Evolutionary conservation across 2,888 invertebrate species (phyloP).

Genomic region (Nomada fucata): DNA sequence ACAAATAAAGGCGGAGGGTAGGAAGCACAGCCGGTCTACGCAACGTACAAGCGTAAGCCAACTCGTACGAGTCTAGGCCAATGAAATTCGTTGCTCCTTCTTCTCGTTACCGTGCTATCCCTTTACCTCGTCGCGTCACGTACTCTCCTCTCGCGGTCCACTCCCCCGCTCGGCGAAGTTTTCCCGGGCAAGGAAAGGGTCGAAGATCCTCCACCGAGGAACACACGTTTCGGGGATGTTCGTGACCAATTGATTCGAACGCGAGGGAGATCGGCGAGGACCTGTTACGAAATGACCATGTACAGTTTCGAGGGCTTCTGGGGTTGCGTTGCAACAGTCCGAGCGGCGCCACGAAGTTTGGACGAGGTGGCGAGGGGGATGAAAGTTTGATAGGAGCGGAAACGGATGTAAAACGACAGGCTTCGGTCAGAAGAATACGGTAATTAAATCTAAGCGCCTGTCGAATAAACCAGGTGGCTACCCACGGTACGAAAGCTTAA

Average conservation of each 20-base stretch:
- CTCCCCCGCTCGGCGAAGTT: neutral
- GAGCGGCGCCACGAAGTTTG: neutral
- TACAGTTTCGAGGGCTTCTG: neutral
- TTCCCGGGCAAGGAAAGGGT: neutral
- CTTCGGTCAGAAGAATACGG: neutral
- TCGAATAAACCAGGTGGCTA: no score
- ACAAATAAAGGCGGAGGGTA: slow-evolving; percentile 64
- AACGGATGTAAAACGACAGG: neutral
- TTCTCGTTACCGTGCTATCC: slow-evolving; percentile 31
- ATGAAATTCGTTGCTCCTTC: slow-evolving; percentile 53
- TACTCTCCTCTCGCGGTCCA: slow-evolving; percentile 3
- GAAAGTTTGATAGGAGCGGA: no score
- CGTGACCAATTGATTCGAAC: slow-evolving; percentile 37
- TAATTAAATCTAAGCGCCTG: neutral
- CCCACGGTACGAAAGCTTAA: neutral
- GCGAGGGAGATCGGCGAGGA: slow-evolving; percentile 15
- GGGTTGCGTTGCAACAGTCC: neutral
- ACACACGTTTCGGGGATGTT: neutral
- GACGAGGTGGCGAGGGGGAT: neutral
- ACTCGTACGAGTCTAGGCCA: slow-evolving; percentile 39
- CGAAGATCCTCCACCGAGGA: neutral
- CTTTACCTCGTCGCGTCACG: slow-evolving; percentile 23
- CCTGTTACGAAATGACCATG: slow-evolving; percentile 35
- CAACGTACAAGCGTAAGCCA: slow-evolving; percentile 50
- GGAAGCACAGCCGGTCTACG: slow-evolving; percentile 44